Percentiles rank a stretch among this genome's conserved stretches.
phyloP scores from a whole-genome alignment of 1,140 invertebrate species.

The Eueides isabella region DNA sequence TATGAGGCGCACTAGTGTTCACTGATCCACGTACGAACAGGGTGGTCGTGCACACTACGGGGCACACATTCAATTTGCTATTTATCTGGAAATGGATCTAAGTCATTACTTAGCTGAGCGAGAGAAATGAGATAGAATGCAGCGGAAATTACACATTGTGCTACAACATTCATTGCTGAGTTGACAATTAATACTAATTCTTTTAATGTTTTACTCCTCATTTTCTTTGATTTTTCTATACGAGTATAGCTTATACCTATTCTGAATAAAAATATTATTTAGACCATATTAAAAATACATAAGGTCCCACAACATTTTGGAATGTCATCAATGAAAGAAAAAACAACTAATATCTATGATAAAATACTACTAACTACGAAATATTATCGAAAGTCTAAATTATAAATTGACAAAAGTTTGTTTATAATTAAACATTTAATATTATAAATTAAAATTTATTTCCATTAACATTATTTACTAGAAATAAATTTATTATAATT shows the following conservation, averaged over 20 bases:
- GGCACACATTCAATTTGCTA: conserved; percentile 81
- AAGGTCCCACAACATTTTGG: too few species aligned
- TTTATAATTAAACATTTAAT: too few species aligned
- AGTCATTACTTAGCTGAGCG: conserved; percentile 81
- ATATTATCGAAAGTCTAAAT: too few species aligned
- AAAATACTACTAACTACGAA: too few species aligned
- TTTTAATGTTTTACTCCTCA: not conserved
- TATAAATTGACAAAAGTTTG: too few species aligned
- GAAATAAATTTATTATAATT: not conserved
- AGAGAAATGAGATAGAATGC: conserved; percentile 71
- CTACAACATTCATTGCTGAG: conserved; percentile 54
- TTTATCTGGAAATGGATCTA: conserved; percentile 82
- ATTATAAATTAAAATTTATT: not conserved
- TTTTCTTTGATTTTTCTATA: conserved; percentile 6
- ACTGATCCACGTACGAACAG: conserved; percentile 34
- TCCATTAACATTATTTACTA: not conserved
- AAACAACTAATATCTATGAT: too few species aligned
- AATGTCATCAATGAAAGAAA: too few species aligned
- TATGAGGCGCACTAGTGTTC: conserved; percentile 30
- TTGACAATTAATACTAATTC: conserved; percentile 34
- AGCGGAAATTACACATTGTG: conserved; percentile 73
- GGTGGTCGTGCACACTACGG: conserved; percentile 45
- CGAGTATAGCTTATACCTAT: not conserved
- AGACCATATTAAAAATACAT: too few species aligned
- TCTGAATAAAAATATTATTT: not conserved